A percentile compares a stretch with the other conserved stretches of the same genome.
phyloP scores from a whole-genome alignment of 2,113 vertebrate genomes.

The Emydocephalus ijimae region DNA sequence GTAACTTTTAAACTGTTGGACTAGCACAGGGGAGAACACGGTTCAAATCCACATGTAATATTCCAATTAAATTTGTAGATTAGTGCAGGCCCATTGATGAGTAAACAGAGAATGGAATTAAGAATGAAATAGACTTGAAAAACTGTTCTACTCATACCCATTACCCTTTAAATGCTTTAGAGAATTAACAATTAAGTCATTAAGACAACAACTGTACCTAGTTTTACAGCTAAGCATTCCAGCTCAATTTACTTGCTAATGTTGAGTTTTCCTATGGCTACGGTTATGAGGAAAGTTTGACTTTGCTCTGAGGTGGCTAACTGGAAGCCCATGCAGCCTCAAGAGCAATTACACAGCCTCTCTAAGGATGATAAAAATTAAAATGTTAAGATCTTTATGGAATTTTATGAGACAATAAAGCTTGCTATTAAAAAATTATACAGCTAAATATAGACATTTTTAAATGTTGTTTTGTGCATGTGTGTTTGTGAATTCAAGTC shows the following conservation, averaged over 20 bases:
- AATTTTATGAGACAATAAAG: background rate
- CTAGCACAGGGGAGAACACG: background rate
- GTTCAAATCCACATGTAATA: background rate
- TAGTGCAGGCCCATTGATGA: background rate
- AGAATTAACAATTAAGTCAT: background rate
- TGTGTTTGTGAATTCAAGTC: background rate
- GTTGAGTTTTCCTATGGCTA: background rate
- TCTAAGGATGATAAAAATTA: background rate
- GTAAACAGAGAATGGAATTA: background rate
- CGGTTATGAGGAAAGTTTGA: background rate
- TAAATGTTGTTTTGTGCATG: background rate
- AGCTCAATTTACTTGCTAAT: background rate
- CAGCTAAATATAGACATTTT: background rate
- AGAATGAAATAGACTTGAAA: background rate
- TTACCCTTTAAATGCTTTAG: background rate
- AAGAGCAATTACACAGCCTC: background rate
- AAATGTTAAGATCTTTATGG: background rate
- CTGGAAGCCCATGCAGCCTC: background rate
- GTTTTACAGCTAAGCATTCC: background rate
- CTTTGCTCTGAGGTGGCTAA: background rate
- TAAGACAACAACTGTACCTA: background rate
- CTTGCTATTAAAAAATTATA: background rate
- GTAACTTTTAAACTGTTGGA: background rate
- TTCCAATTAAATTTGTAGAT: background rate
- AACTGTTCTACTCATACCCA: background rate